These are phyloP conservation scores for Tragelaphus strepsiceros DNA, from an alignment of 2,113 vertebrate genomes.

Conservation along the genomic window DNA sequence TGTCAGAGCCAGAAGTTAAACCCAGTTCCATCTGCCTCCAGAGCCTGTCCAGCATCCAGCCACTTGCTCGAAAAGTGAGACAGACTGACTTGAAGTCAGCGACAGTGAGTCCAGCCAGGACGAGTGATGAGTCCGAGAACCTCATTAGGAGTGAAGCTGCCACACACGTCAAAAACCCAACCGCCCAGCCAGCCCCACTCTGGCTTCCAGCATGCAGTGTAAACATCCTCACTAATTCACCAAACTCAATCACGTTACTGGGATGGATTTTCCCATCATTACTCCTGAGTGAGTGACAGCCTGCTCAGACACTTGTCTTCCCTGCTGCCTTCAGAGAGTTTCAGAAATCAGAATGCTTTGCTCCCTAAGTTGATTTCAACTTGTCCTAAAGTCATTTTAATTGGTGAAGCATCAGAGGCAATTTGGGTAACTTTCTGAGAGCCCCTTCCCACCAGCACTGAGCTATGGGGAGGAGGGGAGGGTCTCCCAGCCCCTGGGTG, in stretches of 20 bases:
- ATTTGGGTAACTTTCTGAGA: conserved; percentile 72
- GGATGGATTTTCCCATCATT: conserved; percentile 77
- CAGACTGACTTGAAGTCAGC: conserved; percentile 15
- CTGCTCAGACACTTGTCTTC: conserved; percentile 60
- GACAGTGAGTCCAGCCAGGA: conserved; percentile 30
- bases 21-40: neutral
- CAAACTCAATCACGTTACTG: conserved; percentile 64
- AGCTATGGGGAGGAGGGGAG: neutral
- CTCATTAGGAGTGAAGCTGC: conserved; percentile 74
- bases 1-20: neutral
- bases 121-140: conserved; percentile 40
- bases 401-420: conserved; percentile 73
- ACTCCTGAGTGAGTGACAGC: conserved; percentile 74
- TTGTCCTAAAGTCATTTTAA: conserved; percentile 78
- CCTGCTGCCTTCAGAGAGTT: conserved; percentile 45
- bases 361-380: conserved; percentile 73
- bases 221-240: conserved; percentile 73
- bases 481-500: neutral
- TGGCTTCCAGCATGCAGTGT: neutral
- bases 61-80: conserved; percentile 9
- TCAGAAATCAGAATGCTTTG: conserved; percentile 64
- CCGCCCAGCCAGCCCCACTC: neutral
- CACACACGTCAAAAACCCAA: conserved; percentile 45
- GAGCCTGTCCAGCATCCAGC: neutral
- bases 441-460: conserved; percentile 40